Base-by-base conservation (phyloP, 2,888 invertebrate genomes). In the Neoitamus cyanurus region DNA sequence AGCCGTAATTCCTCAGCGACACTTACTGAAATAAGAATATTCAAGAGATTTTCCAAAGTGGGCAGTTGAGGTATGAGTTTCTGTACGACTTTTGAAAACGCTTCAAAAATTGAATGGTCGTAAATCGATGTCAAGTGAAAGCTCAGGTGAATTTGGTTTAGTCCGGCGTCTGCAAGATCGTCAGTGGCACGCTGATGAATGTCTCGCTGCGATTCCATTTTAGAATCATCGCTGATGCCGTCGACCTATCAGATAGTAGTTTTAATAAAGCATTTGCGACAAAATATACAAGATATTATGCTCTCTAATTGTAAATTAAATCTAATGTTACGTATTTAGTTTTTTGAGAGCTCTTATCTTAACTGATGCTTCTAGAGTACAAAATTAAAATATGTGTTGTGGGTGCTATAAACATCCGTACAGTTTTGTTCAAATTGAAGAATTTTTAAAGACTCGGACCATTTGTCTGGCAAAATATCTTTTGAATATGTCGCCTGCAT, bases 61-160 rank as follows among this genome's bases (percentile, higher is more conserved):
- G 99, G 97, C 88, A 99, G 93, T 91, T 99, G 99, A 46, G 98
- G 98, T 89, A 99, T 99, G 86, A 99, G 92, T 91, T 99, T 99
- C 91, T 99, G 99, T 82, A 99, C 99, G 86, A 99, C 99, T 94
- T 99, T 99, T 88, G 98, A 99, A 92, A 99, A 99, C 11, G 99
- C 99, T 92, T 99, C 99, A 92, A 99, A 99, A 92, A 99, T 99
- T 87, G 99, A 99, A 92, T 99, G 99, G 92, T 99, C 99, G 91
- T 99, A 99, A 88, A 99, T 99, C 86, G 99, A 99, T 28, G 99
- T 99, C 86, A 99, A 93, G 91, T 99, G 98, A 92, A 98, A 99
- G 89, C 97, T 97, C 83, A 98, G 92, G 90, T 97, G 96, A 86
- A 98, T 97, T 92, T 97, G 95, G 89, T 98, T 97, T 87, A 93